These are phyloP conservation scores for Dione vanillae DNA, from an alignment of 2,888 invertebrate species.

Conservation along the genomic window DNA sequence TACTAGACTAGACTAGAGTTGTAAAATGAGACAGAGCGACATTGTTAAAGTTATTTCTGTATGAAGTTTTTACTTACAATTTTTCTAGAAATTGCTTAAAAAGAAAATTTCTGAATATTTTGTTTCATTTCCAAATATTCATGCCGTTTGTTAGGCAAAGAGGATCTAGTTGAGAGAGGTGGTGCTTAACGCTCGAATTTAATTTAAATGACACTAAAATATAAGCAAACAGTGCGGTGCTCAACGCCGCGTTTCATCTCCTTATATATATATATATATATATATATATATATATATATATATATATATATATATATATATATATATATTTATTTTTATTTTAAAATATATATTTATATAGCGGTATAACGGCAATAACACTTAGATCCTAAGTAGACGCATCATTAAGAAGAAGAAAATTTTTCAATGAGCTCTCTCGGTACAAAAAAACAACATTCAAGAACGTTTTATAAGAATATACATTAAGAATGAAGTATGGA, in stretches of 20 bases:
- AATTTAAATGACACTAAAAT: too few relatives aligned
- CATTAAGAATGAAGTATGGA: slow-evolving; percentile 16
- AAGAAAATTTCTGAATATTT: too few relatives aligned
- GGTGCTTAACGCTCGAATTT: too few relatives aligned
- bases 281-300: too few relatives aligned
- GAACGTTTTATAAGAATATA: slow-evolving; percentile 9
- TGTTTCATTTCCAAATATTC: too few relatives aligned
- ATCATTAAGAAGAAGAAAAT: not conserved
- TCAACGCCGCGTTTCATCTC: too few relatives aligned
- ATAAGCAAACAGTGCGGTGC: too few relatives aligned
- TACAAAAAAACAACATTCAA: slow-evolving; percentile 4
- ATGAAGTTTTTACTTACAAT: not conserved
- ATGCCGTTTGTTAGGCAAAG: too few relatives aligned
- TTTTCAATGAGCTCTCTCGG: not conserved
- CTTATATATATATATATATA: not conserved
- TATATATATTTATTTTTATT: not conserved
- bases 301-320: not conserved
- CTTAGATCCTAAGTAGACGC: not conserved
- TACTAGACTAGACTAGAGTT: not conserved
- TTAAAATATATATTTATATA: not conserved
- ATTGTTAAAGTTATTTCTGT: not conserved
- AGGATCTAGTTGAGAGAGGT: too few relatives aligned
- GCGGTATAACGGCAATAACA: too few relatives aligned
- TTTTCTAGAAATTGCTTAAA: too few relatives aligned
- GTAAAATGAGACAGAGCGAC: not conserved